Percentiles rank a stretch among this genome's conserved stretches.
These are phyloP conservation scores for Nasonia longicornis DNA, from an alignment of 1,140 invertebrate genomes.

Conservation along the genomic window DNA sequence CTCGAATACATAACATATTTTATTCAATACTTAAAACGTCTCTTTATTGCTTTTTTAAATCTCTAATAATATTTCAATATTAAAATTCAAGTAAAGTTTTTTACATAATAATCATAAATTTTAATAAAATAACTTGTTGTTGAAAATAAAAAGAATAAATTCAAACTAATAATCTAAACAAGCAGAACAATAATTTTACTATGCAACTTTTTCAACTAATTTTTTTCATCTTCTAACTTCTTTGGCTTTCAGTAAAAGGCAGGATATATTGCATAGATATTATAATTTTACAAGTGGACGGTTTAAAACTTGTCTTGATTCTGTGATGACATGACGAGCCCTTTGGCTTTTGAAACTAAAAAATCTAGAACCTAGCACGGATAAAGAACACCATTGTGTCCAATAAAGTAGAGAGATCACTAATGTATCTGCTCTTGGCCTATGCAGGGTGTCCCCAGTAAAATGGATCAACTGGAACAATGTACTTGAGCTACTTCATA, in stretches of 20 bases:
- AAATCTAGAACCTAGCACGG: slow-evolving; percentile 29
- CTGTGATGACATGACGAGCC: slow-evolving; percentile 52
- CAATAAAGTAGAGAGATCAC: slow-evolving; percentile 28
- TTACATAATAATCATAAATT: too few species aligned
- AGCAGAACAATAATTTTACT: too few species aligned
- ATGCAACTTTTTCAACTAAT: too few species aligned
- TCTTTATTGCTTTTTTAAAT: background rate
- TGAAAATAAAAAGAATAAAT: background rate
- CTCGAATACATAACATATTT: background rate
- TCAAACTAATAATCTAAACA: background rate
- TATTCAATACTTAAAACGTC: background rate
- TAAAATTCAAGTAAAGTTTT: background rate
- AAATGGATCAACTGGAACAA: slow-evolving; percentile 42
- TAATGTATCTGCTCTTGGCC: slow-evolving; percentile 29
- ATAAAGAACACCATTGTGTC: slow-evolving; percentile 37
- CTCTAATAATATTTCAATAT: slow-evolving; percentile 15
- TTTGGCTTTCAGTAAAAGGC: slow-evolving; percentile 39
- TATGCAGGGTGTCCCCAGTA: slow-evolving; percentile 46
- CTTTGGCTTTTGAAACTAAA: slow-evolving; percentile 25
- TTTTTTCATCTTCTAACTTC: background rate
- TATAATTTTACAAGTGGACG: slow-evolving; percentile 40
- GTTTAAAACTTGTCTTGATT: slow-evolving; percentile 49
- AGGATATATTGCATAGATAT: slow-evolving; percentile 8
- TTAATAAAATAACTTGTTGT: background rate
- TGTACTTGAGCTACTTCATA: slow-evolving; percentile 42